Evolutionary conservation across 2,797 vertebrate genomes (phyloP), one percentile per base, ranked within the genome.

Genomic region (Pantherophis alleghaniensis): DNA sequence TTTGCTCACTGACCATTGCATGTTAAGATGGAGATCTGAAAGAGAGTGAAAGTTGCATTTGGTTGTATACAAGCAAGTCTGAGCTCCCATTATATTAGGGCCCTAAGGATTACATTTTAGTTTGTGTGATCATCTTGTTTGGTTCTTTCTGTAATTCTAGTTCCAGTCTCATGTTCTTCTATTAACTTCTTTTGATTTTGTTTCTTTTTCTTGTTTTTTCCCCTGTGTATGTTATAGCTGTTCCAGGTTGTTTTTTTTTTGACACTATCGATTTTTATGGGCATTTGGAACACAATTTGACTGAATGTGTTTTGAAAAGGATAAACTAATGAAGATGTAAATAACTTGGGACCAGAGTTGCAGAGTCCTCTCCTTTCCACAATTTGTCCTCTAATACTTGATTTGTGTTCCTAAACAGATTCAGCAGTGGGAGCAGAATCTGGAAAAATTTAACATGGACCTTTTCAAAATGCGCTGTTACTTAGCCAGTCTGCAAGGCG

Each of bases 401-500:
- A 56, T 95, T 92, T 95, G 91, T 94, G 79, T 96, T 91, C 92
- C 93, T 93, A 91, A 95, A 94, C 96, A 99, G 99, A 99, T 99
- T 96, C 99, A 99, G 96, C 99, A 99, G 91, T 99, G 99, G 99
- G 99, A 99, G 95, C 99, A 99, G 98, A 99, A 99, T 96, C 97
- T 99, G 97, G 99, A 99, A 98, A 98, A 98, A 94, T 99, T 99
- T 95, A 99, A 99, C 97, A 98, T 99, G 98, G 99, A 99, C 90
- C 98, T 99, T 92, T 99, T 99, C 95, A 97, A 99, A 95, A 98
- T 98, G 98, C 98, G 99, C 87, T 99, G 99, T 97, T 99, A 99
- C 94, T 98, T 99, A 94, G 98, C 99, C 93, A 99, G 99, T 96
- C 97, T 99, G 61, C 99, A 99, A 96, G 99, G 99, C 0, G 98